Base-by-base conservation (phyloP, 2,888 invertebrate genomes). In the Lasius fuliginosus region DNA sequence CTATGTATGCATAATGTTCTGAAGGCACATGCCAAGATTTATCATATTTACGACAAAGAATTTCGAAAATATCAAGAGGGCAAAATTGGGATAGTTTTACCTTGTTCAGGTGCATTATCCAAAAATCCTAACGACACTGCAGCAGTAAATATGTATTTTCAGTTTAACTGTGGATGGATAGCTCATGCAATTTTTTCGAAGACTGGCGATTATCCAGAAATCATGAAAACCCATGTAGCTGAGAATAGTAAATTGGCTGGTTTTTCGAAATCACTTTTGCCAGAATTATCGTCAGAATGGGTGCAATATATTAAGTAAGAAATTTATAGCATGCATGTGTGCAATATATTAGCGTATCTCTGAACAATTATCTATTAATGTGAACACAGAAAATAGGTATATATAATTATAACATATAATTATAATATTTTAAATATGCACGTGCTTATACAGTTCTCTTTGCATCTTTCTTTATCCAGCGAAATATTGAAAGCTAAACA, bases 11-110 rank as follows among this genome's bases (percentile, higher is more conserved):
- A 98, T 92, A 97, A 97, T 92, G 95, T 97, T 75, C 94, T 98
- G 27, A 96, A 97, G 92, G 97, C 98, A 0, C 98, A 98, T 92
- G 97, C 97, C 0, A 96, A 96, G 91, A 97, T 96, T n/a, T 97
- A 97, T 88, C 96, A 96, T 90, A 95, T 97, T 91, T 97, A 96
- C 90, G 95, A 97, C 53, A 93, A 95, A 11, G 95, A 96, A 82
- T 97, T 96, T 92, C 95, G 96, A 77, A 92, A 95, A 27, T 90
- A 93, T 15, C 96, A 96, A 88, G 95, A 96, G 90, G 97, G 97
- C 95, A 93, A 94, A 82, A 89, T 93, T n/a, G 92, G 92, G 3
- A 75, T 92, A 5, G 83, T 90, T 46, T 2, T 85, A 8, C 69
- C 86, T n/a, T 18, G 49, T 12, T 15, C 8, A 2, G 86, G 86